Percentiles rank a stretch among this genome's conserved stretches.
phyloP scores from a whole-genome alignment of 2,113 vertebrate genomes.

The Paracanthobrama guichenoti region DNA sequence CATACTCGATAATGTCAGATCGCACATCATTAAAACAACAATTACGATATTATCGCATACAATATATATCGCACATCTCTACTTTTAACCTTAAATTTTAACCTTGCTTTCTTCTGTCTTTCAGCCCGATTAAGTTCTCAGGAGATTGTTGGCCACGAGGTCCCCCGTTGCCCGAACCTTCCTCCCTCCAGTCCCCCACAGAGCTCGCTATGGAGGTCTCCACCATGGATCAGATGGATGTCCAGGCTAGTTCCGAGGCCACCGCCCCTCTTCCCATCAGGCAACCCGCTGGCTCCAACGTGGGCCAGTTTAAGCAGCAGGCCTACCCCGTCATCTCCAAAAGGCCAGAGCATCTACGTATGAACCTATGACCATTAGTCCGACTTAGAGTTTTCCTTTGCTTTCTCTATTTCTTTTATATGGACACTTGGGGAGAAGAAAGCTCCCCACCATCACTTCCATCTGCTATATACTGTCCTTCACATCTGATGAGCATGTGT shows the following conservation, averaged over 20 bases:
- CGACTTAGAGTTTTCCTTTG: slow-evolving; percentile 52
- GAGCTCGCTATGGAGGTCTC: slow-evolving; percentile 91
- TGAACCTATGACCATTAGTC: slow-evolving; percentile 92
- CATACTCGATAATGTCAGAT: too few relatives aligned
- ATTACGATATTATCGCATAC: too few relatives aligned
- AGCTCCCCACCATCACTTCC: slow-evolving; percentile 30
- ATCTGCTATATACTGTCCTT: slow-evolving; percentile 36
- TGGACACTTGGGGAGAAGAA: slow-evolving; percentile 44
- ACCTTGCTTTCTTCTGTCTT: background rate
- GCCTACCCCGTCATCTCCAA: slow-evolving; percentile 93
- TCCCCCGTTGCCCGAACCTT: slow-evolving; percentile 62
- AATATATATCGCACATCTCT: too few relatives aligned
- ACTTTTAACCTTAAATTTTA: background rate
- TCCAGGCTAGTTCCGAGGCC: slow-evolving; percentile 84
- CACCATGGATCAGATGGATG: slow-evolving; percentile 91
- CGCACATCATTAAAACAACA: too few relatives aligned
- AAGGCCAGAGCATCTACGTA: slow-evolving; percentile 92
- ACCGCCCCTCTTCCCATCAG: slow-evolving; percentile 94
- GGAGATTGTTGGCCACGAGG: slow-evolving; percentile 89
- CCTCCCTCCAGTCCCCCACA: slow-evolving; percentile 52
- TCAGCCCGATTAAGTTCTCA: slow-evolving; percentile 93
- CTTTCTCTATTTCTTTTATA: slow-evolving; percentile 52
- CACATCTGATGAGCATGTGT: slow-evolving; percentile 57
- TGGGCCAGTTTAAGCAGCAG: slow-evolving; percentile 90
- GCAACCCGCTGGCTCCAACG: slow-evolving; percentile 79